phyloP scores from a whole-genome alignment of 2,113 vertebrate species.

The Stercorarius parasiticus region DNA sequence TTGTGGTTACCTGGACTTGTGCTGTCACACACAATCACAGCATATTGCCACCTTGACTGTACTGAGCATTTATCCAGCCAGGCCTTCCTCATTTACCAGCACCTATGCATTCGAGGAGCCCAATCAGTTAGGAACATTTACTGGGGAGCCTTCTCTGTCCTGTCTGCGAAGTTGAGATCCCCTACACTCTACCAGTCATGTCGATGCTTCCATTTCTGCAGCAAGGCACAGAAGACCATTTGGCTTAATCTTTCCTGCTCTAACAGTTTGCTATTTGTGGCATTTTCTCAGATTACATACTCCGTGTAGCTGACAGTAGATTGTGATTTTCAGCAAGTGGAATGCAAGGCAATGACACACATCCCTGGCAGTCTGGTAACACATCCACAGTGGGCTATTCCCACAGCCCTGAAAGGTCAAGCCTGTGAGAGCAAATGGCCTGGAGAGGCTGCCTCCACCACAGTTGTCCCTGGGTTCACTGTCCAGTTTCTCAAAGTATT shows the following conservation, averaged over 20 bases:
- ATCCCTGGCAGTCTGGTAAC: slow-evolving; percentile 9
- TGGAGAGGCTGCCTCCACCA: neutral
- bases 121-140: neutral
- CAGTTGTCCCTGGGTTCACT: neutral
- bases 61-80: neutral
- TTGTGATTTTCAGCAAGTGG: slow-evolving; percentile 45
- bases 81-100: neutral
- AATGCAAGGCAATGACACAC: neutral
- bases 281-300: slow-evolving; percentile 47
- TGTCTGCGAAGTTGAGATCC: neutral
- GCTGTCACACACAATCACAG: neutral
- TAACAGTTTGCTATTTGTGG: slow-evolving; percentile 59
- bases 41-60: neutral
- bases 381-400: neutral
- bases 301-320: slow-evolving; percentile 20
- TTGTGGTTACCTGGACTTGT: neutral
- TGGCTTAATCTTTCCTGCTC: slow-evolving; percentile 48
- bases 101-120: neutral
- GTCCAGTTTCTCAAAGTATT: neutral
- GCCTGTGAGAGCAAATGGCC: neutral
- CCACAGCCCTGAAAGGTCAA: neutral
- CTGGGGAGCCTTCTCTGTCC: neutral
- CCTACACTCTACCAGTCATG: neutral
- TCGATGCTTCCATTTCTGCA: neutral
- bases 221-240: slow-evolving; percentile 19